Evolutionary conservation across 2,113 vertebrate species (phyloP), one percentile per base, ranked within the genome.

Genomic region (Passer domesticus): DNA sequence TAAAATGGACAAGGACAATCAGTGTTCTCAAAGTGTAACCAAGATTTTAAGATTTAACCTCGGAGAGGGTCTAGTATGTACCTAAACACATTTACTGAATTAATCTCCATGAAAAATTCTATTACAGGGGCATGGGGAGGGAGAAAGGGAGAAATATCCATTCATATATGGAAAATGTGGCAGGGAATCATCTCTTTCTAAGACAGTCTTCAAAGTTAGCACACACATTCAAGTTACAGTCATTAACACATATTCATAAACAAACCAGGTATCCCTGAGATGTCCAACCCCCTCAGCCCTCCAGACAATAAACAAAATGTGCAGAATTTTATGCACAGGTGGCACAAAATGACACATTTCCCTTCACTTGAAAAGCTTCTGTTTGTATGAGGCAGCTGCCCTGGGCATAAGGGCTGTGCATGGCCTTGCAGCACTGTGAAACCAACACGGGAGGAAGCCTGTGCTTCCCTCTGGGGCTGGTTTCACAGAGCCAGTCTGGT

Each of bases 371-470:
- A 31, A 83, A 62, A 74, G 18, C 20, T 39, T 50, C 91, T 67
- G 25, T 67, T 77, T 89, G 16, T 28, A 7, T 8, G 25, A 52
- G 27, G 73, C 27, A 56, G 30, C 56, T 68, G 28, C 20, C 10
- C 30, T 23, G 43, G 35, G 20, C 33, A 46, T 3, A 2, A 35
- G 7, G 23, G 17, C 19, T 64, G 31, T 37, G 44, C 39, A 21
- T 19, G 22, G 22, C 19, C 63, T 63, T 70, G 63, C 23, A 83
- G 30, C 25, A 8, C 28, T 30, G 37, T 49, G n/a, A 64, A 53
- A 75, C 4, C 21, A 56, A 7, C 3, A 8, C 0, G 0, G 41
- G 25, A 64, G 9, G 22, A 91, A 84, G 30, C 39, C 50, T 31
- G 14, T 1, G 1, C 39, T 52, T 78, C 33, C 52, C 14, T 66